These are phyloP conservation scores for Sinocyclocheilus anshuiensis DNA, from an alignment of 2,113 vertebrate genomes.

Conservation along the genomic window DNA sequence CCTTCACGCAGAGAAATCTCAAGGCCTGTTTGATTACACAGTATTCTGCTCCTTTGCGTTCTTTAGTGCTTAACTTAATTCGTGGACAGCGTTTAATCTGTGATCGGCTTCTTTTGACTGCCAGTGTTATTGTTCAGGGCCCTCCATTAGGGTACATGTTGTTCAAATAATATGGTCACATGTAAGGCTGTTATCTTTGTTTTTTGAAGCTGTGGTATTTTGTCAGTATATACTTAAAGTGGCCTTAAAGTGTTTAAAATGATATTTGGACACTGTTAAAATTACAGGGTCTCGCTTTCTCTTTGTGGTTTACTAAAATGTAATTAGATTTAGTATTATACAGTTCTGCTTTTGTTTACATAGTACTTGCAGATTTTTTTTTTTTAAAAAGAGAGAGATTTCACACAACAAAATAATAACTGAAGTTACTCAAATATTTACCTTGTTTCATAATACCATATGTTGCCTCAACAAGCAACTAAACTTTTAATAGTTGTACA, in stretches of 20 bases:
- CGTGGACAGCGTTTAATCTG: conserved; percentile 7
- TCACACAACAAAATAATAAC: not conserved
- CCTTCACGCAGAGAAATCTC: conserved; percentile 77
- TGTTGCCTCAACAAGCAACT: not conserved
- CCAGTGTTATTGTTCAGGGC: not conserved
- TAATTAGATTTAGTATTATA: not conserved
- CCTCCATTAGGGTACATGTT: conserved; percentile 18
- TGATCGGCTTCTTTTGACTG: conserved; percentile 25
- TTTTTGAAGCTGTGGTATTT: not conserved
- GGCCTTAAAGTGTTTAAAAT: not conserved
- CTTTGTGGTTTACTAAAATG: not conserved
- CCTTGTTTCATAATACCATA: not conserved
- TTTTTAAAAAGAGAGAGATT: not conserved
- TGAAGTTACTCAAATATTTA: not conserved
- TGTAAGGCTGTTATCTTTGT: conserved; percentile 18
- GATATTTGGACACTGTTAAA: not conserved
- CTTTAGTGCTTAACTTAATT: conserved; percentile 16
- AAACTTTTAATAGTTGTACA: not conserved
- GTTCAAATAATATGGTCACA: conserved; percentile 16
- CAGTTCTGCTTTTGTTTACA: not conserved
- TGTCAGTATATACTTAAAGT: not conserved
- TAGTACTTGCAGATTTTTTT: not conserved
- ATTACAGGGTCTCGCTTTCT: not conserved
- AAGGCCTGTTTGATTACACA: conserved; percentile 67
- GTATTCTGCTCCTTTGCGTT: conserved; percentile 36